Percentiles rank a stretch among this genome's conserved stretches.
These are phyloP conservation scores for Rhodophaea formosa DNA, from an alignment of 2,888 invertebrate genomes.

Conservation along the genomic window DNA sequence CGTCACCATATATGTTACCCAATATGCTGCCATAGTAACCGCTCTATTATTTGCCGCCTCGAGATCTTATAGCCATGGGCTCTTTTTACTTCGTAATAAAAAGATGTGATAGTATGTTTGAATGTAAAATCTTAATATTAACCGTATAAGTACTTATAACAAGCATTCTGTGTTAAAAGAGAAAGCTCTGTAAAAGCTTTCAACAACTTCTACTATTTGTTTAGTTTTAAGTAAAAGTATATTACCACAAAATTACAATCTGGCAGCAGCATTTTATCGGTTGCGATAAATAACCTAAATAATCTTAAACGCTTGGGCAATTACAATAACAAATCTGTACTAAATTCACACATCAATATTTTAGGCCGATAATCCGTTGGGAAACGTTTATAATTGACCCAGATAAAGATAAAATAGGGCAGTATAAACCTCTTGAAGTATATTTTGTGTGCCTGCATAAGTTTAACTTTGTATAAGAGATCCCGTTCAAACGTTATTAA, in stretches of 20 bases:
- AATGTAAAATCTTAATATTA: background rate
- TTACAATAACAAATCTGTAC: conserved; percentile 11
- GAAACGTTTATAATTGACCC: conserved; percentile 41
- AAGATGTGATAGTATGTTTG: background rate
- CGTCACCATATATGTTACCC: too few species aligned
- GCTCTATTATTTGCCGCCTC: too few species aligned
- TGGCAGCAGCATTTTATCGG: background rate
- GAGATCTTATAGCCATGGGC: too few species aligned
- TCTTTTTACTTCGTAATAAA: too few species aligned
- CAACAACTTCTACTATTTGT: too few species aligned
- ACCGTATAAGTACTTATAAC: too few species aligned
- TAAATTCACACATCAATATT: conserved; percentile 9
- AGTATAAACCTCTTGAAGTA: conserved; percentile 28
- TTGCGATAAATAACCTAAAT: background rate
- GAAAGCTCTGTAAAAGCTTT: too few species aligned
- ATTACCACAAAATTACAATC: background rate
- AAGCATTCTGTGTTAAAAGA: too few species aligned
- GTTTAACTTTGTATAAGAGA: background rate
- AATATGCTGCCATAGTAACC: too few species aligned
- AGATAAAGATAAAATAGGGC: conserved; percentile 31
- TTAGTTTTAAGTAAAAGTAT: background rate
- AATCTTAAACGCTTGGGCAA: background rate
- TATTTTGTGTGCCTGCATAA: background rate
- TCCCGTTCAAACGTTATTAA: background rate
- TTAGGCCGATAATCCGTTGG: conserved; percentile 23